Base-by-base conservation (phyloP, 2,797 vertebrate genomes). In the Pristis pectinata region DNA sequence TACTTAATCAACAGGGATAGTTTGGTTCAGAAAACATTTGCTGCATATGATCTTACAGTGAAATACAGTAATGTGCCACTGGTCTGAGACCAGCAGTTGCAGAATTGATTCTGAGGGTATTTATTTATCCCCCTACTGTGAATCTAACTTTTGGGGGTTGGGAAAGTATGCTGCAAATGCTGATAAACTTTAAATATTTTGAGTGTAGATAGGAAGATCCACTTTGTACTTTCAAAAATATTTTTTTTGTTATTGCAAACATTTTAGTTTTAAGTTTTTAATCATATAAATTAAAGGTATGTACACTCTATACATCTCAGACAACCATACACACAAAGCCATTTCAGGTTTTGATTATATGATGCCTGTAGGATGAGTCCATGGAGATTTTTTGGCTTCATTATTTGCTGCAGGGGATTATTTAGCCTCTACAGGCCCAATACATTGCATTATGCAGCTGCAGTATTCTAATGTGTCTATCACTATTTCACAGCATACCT, bases 391-490 rank as follows among this genome's bases (percentile, higher is more conserved):
- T 91, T 91, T 91, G 61, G 92, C 44, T 74, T 74, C 70, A 74
- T 74, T 93, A 72, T 93, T 74, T 72, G 37, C 70, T 49, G 92
- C 41, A 34, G 70, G 92, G 92, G 70, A 74, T 56, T 76, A 56
- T 74, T 94, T 76, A 94, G 92, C 70, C 92, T 94, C 44, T 76
- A 56, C 30, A 76, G 92, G 41, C 44, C 44, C 70, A n/a, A 34
- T 72, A 30, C 11, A 74, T 44, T 74, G 67, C 72, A 94, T 91
- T 37, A 93, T n/a, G 56, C 67, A 94, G 72, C 44, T 94, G 67
- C 92, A 76, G 37, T 94, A 76, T 94, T 94, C 22, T 53, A 74
- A 91, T 41, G 9, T 41, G 61, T 67, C n/a, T 91, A 91, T 91
- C 61, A 67, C 19, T 67, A 64, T 24, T 67, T 64, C n/a, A 41